These are phyloP conservation scores for Mythimna impura DNA, from an alignment of 2,888 invertebrate genomes.

Conservation along the genomic window DNA sequence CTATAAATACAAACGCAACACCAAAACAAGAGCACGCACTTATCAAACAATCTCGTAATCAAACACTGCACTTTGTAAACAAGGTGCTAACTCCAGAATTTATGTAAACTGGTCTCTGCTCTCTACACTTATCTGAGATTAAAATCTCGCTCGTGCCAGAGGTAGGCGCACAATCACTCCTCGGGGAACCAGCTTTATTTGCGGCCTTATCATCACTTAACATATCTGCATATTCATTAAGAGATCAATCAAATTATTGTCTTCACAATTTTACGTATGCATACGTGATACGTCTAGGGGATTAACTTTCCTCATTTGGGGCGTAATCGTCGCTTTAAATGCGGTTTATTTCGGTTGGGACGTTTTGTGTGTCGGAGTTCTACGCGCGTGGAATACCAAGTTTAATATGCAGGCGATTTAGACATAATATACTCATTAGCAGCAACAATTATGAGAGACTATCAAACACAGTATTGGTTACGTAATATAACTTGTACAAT, in stretches of 20 bases:
- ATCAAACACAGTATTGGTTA: constrained; percentile 1
- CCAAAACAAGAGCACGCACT: constrained; percentile 72
- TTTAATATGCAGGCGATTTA: constrained; percentile 8
- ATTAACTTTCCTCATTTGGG: constrained; percentile 49
- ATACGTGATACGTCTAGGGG: constrained; percentile 65
- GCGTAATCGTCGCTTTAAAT: constrained; percentile 43
- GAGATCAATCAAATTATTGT: constrained; percentile 88
- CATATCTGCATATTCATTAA: constrained; percentile 90
- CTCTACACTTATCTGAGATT: constrained; percentile 88
- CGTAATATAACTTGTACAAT: constrained; percentile 35
- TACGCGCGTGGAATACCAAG: not conserved
- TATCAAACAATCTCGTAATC: constrained; percentile 86
- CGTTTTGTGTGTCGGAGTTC: constrained; percentile 12
- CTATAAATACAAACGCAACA: constrained; percentile 47
- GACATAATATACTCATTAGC: constrained; percentile 1
- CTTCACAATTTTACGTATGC: constrained; percentile 63
- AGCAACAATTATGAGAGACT: not conserved
- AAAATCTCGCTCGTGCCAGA: constrained; percentile 85
- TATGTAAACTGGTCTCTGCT: constrained; percentile 88
- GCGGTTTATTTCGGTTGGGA: constrained; percentile 32
- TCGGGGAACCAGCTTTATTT: constrained; percentile 84
- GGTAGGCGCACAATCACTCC: constrained; percentile 87
- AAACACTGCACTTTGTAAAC: constrained; percentile 88
- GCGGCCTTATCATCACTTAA: constrained; percentile 86
- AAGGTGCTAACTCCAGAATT: constrained; percentile 89